Evolutionary conservation across 2,888 invertebrate genomes (phyloP).

Genomic region (Endomychus coccineus): DNA sequence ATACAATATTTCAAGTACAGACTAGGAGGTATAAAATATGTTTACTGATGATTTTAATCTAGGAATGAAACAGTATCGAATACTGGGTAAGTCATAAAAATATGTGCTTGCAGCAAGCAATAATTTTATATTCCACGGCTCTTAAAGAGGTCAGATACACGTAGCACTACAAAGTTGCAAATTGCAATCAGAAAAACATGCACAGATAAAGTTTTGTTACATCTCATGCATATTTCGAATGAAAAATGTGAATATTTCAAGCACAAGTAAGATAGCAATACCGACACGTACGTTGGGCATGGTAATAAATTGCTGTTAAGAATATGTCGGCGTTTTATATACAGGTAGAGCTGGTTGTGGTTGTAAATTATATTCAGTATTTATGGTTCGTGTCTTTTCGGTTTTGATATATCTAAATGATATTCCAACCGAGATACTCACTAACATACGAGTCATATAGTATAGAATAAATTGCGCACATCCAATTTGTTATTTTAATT

Average conservation of each 20-base stretch:
- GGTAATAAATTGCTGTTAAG: slow-evolving; percentile 28
- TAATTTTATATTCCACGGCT: no score
- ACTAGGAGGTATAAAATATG: no score
- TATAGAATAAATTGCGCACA: no score
- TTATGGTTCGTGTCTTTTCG: slow-evolving; percentile 39
- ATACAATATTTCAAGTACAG: no score
- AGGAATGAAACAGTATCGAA: no score
- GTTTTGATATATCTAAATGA: slow-evolving; percentile 39
- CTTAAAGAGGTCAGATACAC: no score
- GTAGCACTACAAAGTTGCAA: slow-evolving; percentile 29
- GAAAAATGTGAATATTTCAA: slow-evolving; percentile 1
- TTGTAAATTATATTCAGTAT: slow-evolving; percentile 43
- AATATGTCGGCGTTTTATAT: slow-evolving; percentile 28
- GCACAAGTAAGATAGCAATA: slow-evolving; percentile 21
- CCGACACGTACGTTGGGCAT: slow-evolving; percentile 17
- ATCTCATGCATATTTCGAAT: not conserved
- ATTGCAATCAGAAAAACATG: slow-evolving; percentile 26
- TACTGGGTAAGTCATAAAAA: no score
- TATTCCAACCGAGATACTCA: slow-evolving; percentile 19
- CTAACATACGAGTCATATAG: no score
- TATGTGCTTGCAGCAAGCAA: no score
- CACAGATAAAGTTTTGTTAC: slow-evolving; percentile 5
- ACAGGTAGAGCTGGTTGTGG: slow-evolving; percentile 27
- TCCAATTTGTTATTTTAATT: no score
- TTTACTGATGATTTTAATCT: no score